Conservation (phyloP, 1,140 invertebrate species). For the Nixonia krombeini region DNA sequence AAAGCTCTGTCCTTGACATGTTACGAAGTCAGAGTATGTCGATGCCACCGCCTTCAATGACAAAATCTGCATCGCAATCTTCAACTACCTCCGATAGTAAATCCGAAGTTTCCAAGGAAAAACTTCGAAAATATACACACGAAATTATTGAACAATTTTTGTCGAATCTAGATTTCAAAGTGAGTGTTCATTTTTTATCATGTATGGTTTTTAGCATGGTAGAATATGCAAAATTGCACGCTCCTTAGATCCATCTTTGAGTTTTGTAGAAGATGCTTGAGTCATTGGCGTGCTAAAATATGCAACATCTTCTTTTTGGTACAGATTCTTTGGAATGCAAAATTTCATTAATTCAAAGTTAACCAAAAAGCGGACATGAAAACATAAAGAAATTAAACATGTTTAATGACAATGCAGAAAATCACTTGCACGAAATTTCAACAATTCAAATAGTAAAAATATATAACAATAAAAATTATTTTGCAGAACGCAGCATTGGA, state of each 20-base stretch:
- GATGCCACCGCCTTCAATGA: constrained; percentile 56
- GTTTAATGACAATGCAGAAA: background rate
- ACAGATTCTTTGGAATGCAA: constrained; percentile 5
- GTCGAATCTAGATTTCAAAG: constrained; percentile 48
- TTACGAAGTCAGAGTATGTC: constrained; percentile 59
- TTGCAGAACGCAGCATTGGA: constrained; percentile 24
- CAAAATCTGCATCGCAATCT: constrained; percentile 56
- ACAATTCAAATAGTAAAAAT: background rate
- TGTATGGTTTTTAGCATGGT: no score
- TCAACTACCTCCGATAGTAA: constrained; percentile 35
- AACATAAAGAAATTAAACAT: constrained; percentile 3
- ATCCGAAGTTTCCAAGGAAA: constrained; percentile 41
- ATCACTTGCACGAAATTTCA: background rate
- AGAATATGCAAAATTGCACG: constrained; percentile 51
- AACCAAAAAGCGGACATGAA: constrained; percentile 46
- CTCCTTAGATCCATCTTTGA: constrained; percentile 68
- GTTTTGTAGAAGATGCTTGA: constrained; percentile 64
- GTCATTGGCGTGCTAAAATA: constrained; percentile 69
- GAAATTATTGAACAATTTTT: constrained; percentile 56
- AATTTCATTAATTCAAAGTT: constrained; percentile 18
- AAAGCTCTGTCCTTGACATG: constrained; percentile 52
- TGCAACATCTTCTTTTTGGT: constrained; percentile 60
- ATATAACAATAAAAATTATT: background rate
- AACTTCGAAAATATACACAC: constrained; percentile 51
- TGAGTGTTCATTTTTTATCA: constrained; percentile 40